Conservation (phyloP, 2,113 vertebrate genomes). For the Oreocharis arfaki region DNA sequence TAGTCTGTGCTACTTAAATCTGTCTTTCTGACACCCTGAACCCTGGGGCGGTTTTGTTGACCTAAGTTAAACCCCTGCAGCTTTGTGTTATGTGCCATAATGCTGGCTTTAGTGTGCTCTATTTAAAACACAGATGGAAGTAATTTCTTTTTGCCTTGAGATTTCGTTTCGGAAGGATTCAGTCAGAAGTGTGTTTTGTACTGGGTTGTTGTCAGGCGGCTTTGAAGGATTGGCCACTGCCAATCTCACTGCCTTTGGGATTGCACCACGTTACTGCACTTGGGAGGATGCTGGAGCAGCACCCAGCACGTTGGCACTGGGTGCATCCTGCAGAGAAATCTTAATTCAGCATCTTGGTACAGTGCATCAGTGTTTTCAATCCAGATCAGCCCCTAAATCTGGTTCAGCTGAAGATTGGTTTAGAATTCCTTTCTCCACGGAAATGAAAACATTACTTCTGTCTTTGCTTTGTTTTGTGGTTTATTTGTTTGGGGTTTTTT, state of each 20-base stretch:
- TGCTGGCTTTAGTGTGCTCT: neutral
- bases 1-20: neutral
- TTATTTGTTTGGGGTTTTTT: neutral
- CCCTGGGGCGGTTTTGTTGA: neutral
- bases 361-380: neutral
- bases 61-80: neutral
- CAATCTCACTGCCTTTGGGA: neutral
- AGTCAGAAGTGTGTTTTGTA: neutral
- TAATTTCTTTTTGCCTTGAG: neutral
- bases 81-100: neutral
- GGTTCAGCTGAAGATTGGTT: neutral
- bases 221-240: neutral
- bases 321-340: neutral
- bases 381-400: neutral
- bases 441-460: neutral
- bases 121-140: accelerated
- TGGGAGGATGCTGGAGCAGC: neutral
- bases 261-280: neutral
- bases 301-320: neutral
- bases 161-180: neutral
- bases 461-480: neutral
- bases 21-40: neutral
- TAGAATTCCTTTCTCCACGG: neutral
- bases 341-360: neutral
- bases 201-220: neutral